Conservation (phyloP, 2,113 vertebrate species). For the Corapipo altera region DNA sequence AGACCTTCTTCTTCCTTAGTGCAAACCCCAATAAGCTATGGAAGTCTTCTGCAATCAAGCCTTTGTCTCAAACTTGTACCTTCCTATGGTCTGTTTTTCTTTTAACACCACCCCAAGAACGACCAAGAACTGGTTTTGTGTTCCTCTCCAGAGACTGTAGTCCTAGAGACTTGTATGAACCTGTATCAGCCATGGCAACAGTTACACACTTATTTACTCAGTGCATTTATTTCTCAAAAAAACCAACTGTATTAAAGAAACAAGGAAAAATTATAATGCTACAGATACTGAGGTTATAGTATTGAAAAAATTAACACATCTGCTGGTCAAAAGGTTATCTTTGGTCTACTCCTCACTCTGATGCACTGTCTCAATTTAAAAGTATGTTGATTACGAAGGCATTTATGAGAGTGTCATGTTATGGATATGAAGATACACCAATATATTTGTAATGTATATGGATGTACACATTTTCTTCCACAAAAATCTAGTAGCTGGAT, state of each 20-base stretch:
- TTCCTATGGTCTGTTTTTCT: not conserved
- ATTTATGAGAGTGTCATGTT: not conserved
- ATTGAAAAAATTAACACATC: not conserved
- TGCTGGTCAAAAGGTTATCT: not conserved
- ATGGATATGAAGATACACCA: not conserved
- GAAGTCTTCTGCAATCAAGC: not conserved
- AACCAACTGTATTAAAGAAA: not conserved
- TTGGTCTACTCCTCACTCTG: not conserved
- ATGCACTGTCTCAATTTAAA: not conserved
- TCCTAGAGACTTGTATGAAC: not conserved
- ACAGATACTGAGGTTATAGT: not conserved
- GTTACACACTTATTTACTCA: not conserved
- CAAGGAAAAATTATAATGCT: not conserved
- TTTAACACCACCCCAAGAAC: not conserved
- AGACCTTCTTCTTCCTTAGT: not conserved
- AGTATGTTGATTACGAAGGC: not conserved
- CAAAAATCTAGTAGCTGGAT: not conserved
- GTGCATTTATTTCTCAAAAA: not conserved
- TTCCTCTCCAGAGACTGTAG: not conserved
- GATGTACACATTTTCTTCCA: not conserved
- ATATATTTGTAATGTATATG: not conserved
- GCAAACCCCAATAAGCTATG: not conserved
- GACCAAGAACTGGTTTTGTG: not conserved
- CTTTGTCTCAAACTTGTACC: not conserved
- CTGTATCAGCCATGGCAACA: not conserved